These are phyloP conservation scores for Acrocephalus arundinaceus DNA, from an alignment of 2,113 vertebrate species.

Conservation along the genomic window DNA sequence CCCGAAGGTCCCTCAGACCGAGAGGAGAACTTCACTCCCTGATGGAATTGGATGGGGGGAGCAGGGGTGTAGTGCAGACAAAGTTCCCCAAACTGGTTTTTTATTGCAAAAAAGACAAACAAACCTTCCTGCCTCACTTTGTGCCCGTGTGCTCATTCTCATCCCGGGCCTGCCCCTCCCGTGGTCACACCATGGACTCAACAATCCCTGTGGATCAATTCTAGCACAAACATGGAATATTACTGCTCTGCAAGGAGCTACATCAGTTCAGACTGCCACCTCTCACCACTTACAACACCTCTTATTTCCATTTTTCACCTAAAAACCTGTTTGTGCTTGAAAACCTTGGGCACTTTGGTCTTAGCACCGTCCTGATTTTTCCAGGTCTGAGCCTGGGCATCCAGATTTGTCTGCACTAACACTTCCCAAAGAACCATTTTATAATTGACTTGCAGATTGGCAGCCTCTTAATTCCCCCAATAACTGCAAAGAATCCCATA, in stretches of 20 bases:
- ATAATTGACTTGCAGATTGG: conserved; percentile 19
- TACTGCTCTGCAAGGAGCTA: conserved; percentile 5
- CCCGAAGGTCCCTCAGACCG: not conserved
- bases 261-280: conserved; percentile 6
- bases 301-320: conserved; percentile 38
- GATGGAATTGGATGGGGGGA: not conserved
- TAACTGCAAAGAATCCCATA: conserved; percentile 6
- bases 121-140: not conserved
- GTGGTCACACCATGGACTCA: not conserved
- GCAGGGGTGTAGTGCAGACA: conserved; percentile 13
- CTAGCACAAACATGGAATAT: not conserved
- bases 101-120: not conserved
- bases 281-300: conserved; percentile 2
- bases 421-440: not conserved
- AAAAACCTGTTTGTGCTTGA: conserved; percentile 24
- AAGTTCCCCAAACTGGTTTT: not conserved
- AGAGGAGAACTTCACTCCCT: not conserved
- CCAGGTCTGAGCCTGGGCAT: not conserved
- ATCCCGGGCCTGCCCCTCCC: not conserved
- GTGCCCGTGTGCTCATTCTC: not conserved
- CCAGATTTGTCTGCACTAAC: conserved; percentile 33
- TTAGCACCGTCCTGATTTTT: not conserved
- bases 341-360: not conserved
- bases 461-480: conserved; percentile 34
- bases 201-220: not conserved